phyloP scores from a whole-genome alignment of 2,888 invertebrate genomes.

The Xanthorhoe spadicearia region DNA sequence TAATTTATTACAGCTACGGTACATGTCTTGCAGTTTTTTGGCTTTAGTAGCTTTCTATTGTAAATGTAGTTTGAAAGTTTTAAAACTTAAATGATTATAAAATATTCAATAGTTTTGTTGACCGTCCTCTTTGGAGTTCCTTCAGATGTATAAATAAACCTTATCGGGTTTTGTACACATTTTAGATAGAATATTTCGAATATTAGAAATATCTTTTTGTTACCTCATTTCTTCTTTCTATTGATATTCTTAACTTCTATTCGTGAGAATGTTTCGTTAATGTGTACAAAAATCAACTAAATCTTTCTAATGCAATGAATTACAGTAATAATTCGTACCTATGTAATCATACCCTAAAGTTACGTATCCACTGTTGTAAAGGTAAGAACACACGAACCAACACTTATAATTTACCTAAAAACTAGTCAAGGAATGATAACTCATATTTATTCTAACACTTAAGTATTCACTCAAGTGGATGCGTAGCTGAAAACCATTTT shows the following conservation, averaged over 20 bases:
- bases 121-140: constrained; percentile 61
- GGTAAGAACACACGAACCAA: constrained; percentile 12
- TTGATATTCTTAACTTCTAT: not conserved
- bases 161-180: constrained; percentile 30
- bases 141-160: constrained; percentile 40
- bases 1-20: not conserved
- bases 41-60: not conserved
- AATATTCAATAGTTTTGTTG: constrained; percentile 44
- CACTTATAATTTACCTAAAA: constrained; percentile 35
- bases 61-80: constrained; percentile 6
- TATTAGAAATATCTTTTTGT: not conserved
- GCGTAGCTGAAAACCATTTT: constrained; percentile 34
- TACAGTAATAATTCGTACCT: constrained; percentile 8
- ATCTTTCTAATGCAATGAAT: constrained; percentile 10
- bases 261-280: not conserved
- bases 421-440: constrained; percentile 36
- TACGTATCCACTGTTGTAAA: constrained; percentile 33
- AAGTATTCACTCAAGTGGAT: constrained; percentile 30
- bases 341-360: constrained; percentile 13
- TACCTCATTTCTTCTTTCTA: not conserved
- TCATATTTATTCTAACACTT: constrained; percentile 18
- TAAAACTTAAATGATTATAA: constrained; percentile 17
- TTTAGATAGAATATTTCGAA: constrained; percentile 8
- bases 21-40: not conserved
- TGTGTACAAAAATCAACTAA: constrained; percentile 26